phyloP scores from a whole-genome alignment of 2,888 invertebrate genomes.

The Coelinius sp. region DNA sequence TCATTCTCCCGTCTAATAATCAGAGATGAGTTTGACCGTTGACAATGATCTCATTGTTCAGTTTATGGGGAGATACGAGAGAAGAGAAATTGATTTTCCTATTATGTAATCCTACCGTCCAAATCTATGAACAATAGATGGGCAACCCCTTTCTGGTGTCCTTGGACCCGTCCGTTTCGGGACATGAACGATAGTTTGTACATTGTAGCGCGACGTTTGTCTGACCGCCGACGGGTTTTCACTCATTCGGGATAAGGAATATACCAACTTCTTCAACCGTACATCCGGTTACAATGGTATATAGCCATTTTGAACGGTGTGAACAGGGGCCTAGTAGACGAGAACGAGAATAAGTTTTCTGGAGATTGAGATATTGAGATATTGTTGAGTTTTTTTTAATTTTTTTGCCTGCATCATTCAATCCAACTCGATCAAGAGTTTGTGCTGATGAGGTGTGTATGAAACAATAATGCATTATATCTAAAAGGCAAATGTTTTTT shows the following conservation, averaged over 20 bases:
- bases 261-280: conserved; percentile 61
- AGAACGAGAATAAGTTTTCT: conserved; percentile 15
- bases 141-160: conserved; percentile 51
- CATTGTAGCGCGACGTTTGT: conserved; percentile 51
- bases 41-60: background rate
- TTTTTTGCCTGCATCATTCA: background rate
- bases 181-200: conserved; percentile 62
- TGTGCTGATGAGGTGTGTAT: too few species aligned
- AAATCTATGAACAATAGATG: conserved; percentile 25
- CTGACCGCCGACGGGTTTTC: conserved; percentile 33
- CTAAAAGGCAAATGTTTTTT: background rate
- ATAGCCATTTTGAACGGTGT: conserved; percentile 16
- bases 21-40: conserved; percentile 11
- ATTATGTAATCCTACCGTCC: conserved; percentile 3
- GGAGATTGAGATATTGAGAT: background rate
- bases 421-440: too few species aligned
- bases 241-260: conserved; percentile 60
- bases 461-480: background rate
- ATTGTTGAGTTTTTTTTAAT: background rate
- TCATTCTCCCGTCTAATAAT: conserved; percentile 27
- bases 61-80: background rate
- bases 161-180: conserved; percentile 60
- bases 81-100: background rate
- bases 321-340: conserved; percentile 16
- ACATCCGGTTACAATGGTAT: conserved; percentile 56